Evolutionary conservation across 2,888 invertebrate species (phyloP), one percentile per base, ranked within the genome.

Genomic region (Girardia tigrina): DNA sequence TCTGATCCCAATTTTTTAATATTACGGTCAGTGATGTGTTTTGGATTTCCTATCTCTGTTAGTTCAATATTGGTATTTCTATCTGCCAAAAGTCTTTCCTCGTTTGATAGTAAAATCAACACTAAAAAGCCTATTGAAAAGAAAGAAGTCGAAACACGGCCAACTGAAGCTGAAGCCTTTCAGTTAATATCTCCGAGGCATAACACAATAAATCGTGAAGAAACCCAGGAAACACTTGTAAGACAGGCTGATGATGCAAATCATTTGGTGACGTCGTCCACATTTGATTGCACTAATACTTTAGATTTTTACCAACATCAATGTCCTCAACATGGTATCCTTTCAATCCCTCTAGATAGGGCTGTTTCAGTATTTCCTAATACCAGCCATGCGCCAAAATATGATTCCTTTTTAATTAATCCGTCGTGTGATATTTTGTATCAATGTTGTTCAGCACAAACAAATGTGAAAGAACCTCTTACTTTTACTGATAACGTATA

Each of bases 1-100:
- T 29, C 29, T 2, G 75, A 75, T 75, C 74, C 75, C 14, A 75
- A 75, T 42, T 75, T 75, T 16, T 36, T 75, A 20, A 75, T 75
- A 4, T 42, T 75, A 1, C 75, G 75, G 12, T 28, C 75, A 20
- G 28, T 29, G n/a, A 75, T 75, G 75, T 75, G 76, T 26, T 75
- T 42, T 42, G 75, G 74, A 14, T 26, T 75, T 26, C 75, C 75
- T 26, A 42, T 74, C 14, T 23, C 74, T n/a, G 75, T 27, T 42
- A 76, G 75, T 27, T 29, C 74, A 26, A 26, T 75, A 27, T 36
- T 75, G 20, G 29, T 75, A 69, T 28, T 73, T 29, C 28, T 73
- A 20, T 70, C 73, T 29, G 26, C 70, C n/a, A 70, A 29, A 27
- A 20, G 75, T 28, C 70, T 75, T 73, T 70, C 29, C 20, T 23